These are phyloP conservation scores for Paedocypris sp. DNA, from an alignment of 2,113 vertebrate species.

Conservation along the genomic window DNA sequence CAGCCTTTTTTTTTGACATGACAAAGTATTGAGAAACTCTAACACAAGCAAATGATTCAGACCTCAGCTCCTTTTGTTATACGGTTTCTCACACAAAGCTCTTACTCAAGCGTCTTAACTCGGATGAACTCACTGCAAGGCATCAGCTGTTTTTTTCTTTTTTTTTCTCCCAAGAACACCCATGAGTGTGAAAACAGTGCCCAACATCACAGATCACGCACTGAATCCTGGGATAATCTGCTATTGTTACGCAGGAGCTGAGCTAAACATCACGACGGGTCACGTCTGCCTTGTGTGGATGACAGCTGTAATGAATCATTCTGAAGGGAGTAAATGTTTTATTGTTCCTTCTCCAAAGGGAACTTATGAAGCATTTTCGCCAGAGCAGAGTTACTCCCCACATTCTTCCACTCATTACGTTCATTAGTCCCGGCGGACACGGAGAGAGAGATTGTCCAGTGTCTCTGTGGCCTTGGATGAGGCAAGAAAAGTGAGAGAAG, in stretches of 20 bases:
- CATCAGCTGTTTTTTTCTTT: conserved; percentile 33
- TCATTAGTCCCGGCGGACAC: conserved; percentile 22
- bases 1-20: no score
- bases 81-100: conserved; percentile 7
- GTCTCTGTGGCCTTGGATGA: background rate
- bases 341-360: conserved; percentile 10
- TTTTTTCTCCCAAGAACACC: no score
- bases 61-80: background rate
- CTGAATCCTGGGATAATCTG: conserved; percentile 2
- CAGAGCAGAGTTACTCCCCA: conserved; percentile 33
- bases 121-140: conserved; percentile 18
- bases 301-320: conserved; percentile 2
- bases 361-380: conserved; percentile 17
- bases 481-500: background rate
- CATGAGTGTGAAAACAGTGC: conserved; percentile 7
- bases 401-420: conserved; percentile 25
- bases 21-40: background rate
- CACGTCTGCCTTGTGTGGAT: conserved; percentile 1
- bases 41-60: background rate
- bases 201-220: conserved; percentile 7
- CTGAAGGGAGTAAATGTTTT: conserved; percentile 18
- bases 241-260: conserved; percentile 29
- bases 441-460: conserved; percentile 7
- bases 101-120: conserved; percentile 19
- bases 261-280: conserved; percentile 32